phyloP scores from a whole-genome alignment of 2,888 invertebrate species.

The Diplazon laetatorius region DNA sequence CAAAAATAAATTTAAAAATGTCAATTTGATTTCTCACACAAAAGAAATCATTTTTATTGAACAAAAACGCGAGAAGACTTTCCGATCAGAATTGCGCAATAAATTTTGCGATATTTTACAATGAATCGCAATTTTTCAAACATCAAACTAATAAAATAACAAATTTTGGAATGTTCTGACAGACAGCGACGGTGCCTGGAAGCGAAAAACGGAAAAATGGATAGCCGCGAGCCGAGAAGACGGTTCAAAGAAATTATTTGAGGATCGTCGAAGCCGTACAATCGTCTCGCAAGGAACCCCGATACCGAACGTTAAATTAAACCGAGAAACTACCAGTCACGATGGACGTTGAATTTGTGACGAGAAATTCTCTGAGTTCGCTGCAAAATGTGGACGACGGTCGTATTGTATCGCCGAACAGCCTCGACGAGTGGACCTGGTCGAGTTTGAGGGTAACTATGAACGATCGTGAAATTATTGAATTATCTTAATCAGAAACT shows the following conservation, averaged over 20 bases:
- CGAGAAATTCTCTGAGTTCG: slow-evolving; percentile 84
- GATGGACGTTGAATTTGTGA: slow-evolving; percentile 80
- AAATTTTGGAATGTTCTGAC: slow-evolving; percentile 22
- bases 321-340: background rate
- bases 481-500: background rate
- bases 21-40: too few species aligned
- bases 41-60: too few species aligned
- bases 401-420: slow-evolving; percentile 84
- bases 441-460: slow-evolving; percentile 85
- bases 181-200: background rate
- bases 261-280: slow-evolving; percentile 1
- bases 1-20: too few species aligned
- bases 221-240: slow-evolving; percentile 35
- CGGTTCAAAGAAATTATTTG: slow-evolving; percentile 28
- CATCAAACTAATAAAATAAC: too few species aligned
- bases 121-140: too few species aligned
- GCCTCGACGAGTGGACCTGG: slow-evolving; percentile 87
- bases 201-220: slow-evolving; percentile 43
- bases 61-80: too few species aligned
- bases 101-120: too few species aligned
- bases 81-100: too few species aligned
- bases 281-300: background rate
- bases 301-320: slow-evolving; percentile 1
- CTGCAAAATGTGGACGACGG: slow-evolving; percentile 84
- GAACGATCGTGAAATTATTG: too few species aligned